Conservation (phyloP, 2,888 invertebrate genomes). For the Trissoscelio sp. region DNA sequence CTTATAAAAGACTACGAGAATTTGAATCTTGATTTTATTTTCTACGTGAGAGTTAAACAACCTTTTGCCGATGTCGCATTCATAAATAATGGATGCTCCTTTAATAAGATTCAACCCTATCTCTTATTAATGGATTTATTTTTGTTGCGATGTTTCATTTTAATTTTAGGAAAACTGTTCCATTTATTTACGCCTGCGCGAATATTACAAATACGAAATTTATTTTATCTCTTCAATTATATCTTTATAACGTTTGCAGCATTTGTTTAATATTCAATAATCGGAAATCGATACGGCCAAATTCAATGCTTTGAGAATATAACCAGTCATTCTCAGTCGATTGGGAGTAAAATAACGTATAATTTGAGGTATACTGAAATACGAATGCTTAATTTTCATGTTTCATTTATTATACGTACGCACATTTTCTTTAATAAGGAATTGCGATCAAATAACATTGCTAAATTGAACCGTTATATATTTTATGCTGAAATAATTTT, state of each 20-base stretch:
- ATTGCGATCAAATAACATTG: too few species aligned
- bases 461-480: too few species aligned
- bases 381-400: neutral
- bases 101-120: neutral
- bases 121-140: neutral
- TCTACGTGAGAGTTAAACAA: neutral
- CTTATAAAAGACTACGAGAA: constrained; percentile 1
- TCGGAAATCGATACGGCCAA: constrained; percentile 27
- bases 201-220: constrained; percentile 6
- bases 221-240: constrained; percentile 17
- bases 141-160: neutral
- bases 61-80: neutral
- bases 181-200: too few species aligned
- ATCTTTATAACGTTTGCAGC: neutral
- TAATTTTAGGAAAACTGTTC: neutral
- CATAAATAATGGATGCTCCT: constrained; percentile 20
- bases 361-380: neutral
- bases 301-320: constrained; percentile 3
- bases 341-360: constrained; percentile 9
- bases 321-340: constrained; percentile 2
- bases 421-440: too few species aligned
- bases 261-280: constrained; percentile 18
- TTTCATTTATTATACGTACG: constrained; percentile 4
- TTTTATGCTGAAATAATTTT: neutral
- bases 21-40: constrained; percentile 20